Evolutionary conservation across 2,797 vertebrate genomes (phyloP).

Genomic region (Tragelaphus eurycerus): DNA sequence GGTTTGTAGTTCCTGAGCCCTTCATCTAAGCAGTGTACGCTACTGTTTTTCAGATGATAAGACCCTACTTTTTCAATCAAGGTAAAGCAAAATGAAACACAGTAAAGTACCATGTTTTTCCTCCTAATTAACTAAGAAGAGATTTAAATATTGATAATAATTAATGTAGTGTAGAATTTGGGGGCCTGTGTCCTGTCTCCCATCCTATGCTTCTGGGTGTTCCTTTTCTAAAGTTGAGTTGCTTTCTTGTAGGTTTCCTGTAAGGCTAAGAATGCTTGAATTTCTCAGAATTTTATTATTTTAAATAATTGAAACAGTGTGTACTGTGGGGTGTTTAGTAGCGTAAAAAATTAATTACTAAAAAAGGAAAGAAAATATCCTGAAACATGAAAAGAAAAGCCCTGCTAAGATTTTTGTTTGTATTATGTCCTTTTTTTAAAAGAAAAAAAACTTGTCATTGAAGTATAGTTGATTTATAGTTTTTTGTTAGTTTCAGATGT

Average conservation of each 20-base stretch:
- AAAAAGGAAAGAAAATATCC: neutral
- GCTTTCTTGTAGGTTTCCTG: neutral
- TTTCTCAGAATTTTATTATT: neutral
- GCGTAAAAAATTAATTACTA: neutral
- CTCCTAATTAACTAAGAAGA: neutral
- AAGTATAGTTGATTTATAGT: no score
- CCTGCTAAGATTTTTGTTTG: neutral
- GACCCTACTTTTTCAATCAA: neutral
- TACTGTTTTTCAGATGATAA: neutral
- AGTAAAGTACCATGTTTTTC: neutral
- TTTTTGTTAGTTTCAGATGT: no score
- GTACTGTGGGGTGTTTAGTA: neutral
- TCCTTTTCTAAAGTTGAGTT: neutral
- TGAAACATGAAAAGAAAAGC: neutral
- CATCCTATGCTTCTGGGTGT: neutral
- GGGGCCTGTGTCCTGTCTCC: neutral
- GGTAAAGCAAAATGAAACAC: neutral
- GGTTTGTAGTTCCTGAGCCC: neutral
- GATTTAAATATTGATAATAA: neutral
- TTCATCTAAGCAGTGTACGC: neutral
- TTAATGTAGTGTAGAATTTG: neutral
- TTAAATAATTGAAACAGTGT: neutral
- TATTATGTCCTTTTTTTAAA: neutral
- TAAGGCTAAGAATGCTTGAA: neutral
- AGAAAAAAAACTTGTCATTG: no score